Base-by-base conservation (phyloP, 2,797 vertebrate species). In the Aeoliscus strigatus region DNA sequence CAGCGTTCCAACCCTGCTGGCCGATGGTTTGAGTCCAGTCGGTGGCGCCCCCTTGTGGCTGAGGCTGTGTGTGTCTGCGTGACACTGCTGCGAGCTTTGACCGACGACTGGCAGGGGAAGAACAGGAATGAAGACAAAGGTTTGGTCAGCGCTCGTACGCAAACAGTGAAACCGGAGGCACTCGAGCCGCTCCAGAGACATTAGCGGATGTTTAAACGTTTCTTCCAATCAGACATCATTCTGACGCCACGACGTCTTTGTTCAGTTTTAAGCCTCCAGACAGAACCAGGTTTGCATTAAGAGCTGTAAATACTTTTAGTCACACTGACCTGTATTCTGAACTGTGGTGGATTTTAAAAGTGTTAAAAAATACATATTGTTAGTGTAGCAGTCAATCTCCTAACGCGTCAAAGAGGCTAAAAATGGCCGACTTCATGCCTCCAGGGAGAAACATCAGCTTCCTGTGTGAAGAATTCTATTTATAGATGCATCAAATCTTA, bases 1-100 rank as follows among this genome's bases (percentile, higher is more conserved):
- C 73, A 92, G 72, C 12, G 90, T 79, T 5, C 84, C 86, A 45
- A 90, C 86, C 54, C 88, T 90, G 42, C 92, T 91, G 58, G 87
- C 69, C 50, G 89, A 82, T 61, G 90, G 88, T 87, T 91, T 96
- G 67, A 87, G 70, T 86, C 88, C 78, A 76, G 81, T 2, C 67
- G 81, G 72, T 9, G 73, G 54, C 26, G 70, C 75, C 79, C 80
- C 82, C 85, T 90, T 90, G 88, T 95, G 93, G 73, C 86, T 89
- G 50, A 93, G 93, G 86, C 75, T 94, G 47, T 92, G 87, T 11
- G 90, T 86, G 42, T 87, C 73, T 7, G 70, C 17, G 27, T 39
- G 66, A 56, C 58, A 43, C 36, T 74, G 60, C 48, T 73, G 70
- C 2, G 63, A 45, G 40, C 33, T 28, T 46, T 77, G 79, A 57